Conservation (phyloP, 2,888 invertebrate species). For the Eupithecia centaureata region DNA sequence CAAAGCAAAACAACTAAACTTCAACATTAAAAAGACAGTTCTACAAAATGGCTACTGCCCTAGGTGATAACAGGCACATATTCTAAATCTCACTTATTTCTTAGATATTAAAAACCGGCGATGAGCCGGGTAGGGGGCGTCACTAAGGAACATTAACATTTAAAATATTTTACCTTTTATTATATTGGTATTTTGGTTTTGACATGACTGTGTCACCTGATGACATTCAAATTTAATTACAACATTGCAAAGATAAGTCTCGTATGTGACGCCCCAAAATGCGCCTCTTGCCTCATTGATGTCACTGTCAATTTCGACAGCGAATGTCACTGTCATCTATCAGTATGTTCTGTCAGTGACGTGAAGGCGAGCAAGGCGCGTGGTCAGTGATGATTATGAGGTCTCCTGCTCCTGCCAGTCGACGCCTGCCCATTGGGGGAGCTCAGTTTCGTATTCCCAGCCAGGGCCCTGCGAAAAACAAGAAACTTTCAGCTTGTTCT, state of each 20-base stretch:
- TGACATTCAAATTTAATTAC: not conserved
- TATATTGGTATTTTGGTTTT: not conserved
- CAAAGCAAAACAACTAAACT: conserved; percentile 25
- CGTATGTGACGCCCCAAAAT: conserved; percentile 5
- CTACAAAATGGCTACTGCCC: conserved; percentile 40
- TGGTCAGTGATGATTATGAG: conserved; percentile 73
- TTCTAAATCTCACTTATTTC: conserved; percentile 72
- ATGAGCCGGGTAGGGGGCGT: not conserved
- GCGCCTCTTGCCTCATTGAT: conserved; percentile 24
- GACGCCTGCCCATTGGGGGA: conserved; percentile 96
- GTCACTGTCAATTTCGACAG: conserved; percentile 16
- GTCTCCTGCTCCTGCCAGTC: conserved; percentile 90
- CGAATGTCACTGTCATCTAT: conserved; percentile 30
- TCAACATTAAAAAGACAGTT: conserved; percentile 45
- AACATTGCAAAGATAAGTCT: not conserved
- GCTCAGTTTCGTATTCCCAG: conserved; percentile 96
- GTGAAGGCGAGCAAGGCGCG: conserved; percentile 63
- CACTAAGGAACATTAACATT: not conserved
- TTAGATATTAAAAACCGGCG: conserved; percentile 51
- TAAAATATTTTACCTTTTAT: not conserved
- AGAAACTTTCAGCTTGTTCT: too few species aligned
- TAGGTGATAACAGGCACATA: conserved; percentile 48
- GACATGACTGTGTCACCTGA: not conserved
- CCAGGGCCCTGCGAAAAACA: conserved; percentile 89
- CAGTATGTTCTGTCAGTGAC: conserved; percentile 37